Conservation (phyloP, 2,888 invertebrate genomes). For the Lasioglossum calceatum region DNA sequence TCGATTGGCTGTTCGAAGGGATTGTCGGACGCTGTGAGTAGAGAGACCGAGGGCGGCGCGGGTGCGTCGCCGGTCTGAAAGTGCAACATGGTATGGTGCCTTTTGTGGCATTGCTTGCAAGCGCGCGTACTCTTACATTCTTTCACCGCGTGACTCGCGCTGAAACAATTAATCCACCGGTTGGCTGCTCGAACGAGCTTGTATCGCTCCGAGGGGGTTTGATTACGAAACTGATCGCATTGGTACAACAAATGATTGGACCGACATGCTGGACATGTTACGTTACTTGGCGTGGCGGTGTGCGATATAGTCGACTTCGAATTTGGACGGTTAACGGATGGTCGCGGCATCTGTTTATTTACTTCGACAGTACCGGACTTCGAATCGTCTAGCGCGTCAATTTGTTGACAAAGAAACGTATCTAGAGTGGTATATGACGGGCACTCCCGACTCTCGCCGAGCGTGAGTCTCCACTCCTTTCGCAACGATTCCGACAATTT, state of each 20-base stretch:
- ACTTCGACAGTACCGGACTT: no score
- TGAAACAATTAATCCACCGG: background rate
- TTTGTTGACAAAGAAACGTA: background rate
- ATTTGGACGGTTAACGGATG: background rate
- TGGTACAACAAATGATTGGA: background rate
- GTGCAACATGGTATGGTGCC: background rate
- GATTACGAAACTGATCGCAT: background rate
- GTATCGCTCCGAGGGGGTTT: background rate
- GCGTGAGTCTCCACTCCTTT: background rate
- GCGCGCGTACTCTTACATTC: background rate
- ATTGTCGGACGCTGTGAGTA: no score
- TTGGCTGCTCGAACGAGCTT: background rate
- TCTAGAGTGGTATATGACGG: background rate
- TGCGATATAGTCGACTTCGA: background rate
- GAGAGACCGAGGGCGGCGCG: background rate
- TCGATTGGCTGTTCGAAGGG: background rate
- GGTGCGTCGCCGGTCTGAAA: background rate
- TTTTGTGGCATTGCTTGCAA: background rate
- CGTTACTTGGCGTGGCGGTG: background rate
- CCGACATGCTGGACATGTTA: background rate
- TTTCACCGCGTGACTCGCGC: background rate
- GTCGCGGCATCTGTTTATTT: no score
- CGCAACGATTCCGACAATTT: background rate
- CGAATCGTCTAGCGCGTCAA: background rate
- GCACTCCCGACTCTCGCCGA: background rate